Percentiles rank a stretch among this genome's conserved stretches.
Conservation (phyloP, 2,888 invertebrate genomes). For the Netelia fuscicornis region DNA sequence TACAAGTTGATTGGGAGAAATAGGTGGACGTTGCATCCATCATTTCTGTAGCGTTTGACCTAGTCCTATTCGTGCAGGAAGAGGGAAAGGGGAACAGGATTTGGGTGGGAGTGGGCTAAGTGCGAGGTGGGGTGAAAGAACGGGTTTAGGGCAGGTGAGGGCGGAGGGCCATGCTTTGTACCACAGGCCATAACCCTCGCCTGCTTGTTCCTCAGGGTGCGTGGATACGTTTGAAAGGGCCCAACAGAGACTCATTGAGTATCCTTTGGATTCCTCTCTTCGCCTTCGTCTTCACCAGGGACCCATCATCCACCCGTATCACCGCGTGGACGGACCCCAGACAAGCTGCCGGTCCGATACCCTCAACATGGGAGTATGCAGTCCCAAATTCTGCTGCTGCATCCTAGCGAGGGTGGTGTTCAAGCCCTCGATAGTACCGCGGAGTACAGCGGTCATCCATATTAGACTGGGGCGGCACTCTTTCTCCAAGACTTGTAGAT, state of each 20-base stretch:
- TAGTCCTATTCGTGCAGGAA: too few species aligned
- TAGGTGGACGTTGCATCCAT: too few species aligned
- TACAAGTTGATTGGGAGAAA: too few species aligned
- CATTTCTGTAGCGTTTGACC: too few species aligned
- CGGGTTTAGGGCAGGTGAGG: neutral
- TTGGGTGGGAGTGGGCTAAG: neutral
- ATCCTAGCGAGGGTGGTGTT: slow-evolving; percentile 52
- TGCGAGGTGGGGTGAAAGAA: neutral
- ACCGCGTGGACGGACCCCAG: slow-evolving; percentile 53
- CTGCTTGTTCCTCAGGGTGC: neutral
- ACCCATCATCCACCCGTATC: slow-evolving; percentile 57
- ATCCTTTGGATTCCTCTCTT: slow-evolving; percentile 27
- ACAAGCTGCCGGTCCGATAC: slow-evolving; percentile 58
- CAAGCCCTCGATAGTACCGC: neutral
- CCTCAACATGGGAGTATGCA: slow-evolving; percentile 63
- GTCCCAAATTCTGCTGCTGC: slow-evolving; percentile 59
- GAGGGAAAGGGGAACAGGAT: too few species aligned
- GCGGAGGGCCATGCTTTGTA: too few species aligned
- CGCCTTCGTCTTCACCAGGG: slow-evolving; percentile 21
- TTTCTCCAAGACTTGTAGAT: neutral
- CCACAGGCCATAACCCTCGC: neutral
- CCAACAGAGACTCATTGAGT: neutral
- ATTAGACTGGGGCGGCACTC: slow-evolving; percentile 19
- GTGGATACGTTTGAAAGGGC: neutral
- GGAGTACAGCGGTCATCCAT: slow-evolving; percentile 27